Percentiles rank a stretch among this genome's conserved stretches.
These are phyloP conservation scores for Synanthedon andrenaeformis DNA, from an alignment of 2,888 invertebrate genomes.

Conservation along the genomic window DNA sequence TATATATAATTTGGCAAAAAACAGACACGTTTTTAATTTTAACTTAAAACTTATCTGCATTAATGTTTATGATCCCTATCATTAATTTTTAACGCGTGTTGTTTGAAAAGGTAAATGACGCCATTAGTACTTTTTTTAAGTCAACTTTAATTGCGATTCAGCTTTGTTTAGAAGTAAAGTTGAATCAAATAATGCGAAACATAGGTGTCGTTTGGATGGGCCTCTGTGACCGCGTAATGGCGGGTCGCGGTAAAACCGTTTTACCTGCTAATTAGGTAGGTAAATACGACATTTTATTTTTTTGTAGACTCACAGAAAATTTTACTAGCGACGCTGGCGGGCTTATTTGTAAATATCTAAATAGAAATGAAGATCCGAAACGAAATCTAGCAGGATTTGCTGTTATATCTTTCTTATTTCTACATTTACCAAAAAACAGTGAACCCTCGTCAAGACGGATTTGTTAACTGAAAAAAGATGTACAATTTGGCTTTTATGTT, in stretches of 20 bases:
- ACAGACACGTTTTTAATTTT: not conserved
- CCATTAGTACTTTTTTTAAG: not conserved
- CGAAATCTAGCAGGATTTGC: constrained; percentile 54
- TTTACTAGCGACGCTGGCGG: constrained; percentile 7
- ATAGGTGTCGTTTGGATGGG: constrained; percentile 20
- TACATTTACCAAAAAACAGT: constrained; percentile 46
- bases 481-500: constrained; percentile 59
- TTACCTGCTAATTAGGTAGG: constrained; percentile 26
- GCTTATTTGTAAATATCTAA: constrained; percentile 29
- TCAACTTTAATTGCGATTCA: not conserved
- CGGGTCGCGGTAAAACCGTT: constrained; percentile 10
- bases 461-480: constrained; percentile 62
- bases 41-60: not conserved
- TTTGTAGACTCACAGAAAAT: constrained; percentile 12
- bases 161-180: constrained; percentile 1
- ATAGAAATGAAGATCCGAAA: constrained; percentile 36
- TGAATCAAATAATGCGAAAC: constrained; percentile 14
- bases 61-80: not conserved
- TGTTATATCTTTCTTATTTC: constrained; percentile 53
- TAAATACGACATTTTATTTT: constrained; percentile 12
- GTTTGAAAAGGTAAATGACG: not conserved
- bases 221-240: constrained; percentile 20
- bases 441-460: constrained; percentile 64
- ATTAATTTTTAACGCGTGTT: not conserved
- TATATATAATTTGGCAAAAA: not conserved